Conservation (phyloP, 2,113 vertebrate genomes). For the Catharus bicknelli region DNA sequence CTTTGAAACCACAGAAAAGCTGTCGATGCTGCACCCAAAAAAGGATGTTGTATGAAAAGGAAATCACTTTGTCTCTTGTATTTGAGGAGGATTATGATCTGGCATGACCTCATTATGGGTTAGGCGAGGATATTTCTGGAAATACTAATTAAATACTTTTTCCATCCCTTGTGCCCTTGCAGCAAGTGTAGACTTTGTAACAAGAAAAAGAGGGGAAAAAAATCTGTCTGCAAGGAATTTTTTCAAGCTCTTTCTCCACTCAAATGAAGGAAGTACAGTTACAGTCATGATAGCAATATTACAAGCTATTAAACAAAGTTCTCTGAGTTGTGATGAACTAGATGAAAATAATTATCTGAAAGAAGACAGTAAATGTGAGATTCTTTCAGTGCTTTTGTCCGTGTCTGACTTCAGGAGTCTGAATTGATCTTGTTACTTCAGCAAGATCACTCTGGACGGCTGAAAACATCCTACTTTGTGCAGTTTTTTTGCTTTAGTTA, state of each 20-base stretch:
- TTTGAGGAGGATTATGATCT: conserved; percentile 70
- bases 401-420: neutral
- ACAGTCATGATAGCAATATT: conserved; percentile 40
- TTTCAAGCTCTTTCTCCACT: conserved; percentile 20
- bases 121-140: conserved; percentile 71
- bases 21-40: conserved; percentile 46
- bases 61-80: conserved; percentile 65
- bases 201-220: neutral
- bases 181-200: conserved; percentile 50
- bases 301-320: conserved; percentile 48
- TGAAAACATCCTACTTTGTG: neutral
- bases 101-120: conserved; percentile 69
- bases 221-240: conserved; percentile 40
- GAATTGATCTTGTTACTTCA: neutral
- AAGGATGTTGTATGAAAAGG: conserved; percentile 55
- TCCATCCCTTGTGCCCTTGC: conserved; percentile 63
- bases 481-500: neutral
- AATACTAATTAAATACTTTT: conserved; percentile 74
- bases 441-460: neutral
- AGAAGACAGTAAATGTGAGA: neutral
- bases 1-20: conserved; percentile 39
- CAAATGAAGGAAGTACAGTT: conserved; percentile 44
- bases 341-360: conserved; percentile 23
- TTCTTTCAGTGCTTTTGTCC: neutral
- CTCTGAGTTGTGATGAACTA: conserved; percentile 12